Percentiles rank a stretch among this genome's conserved stretches.
These are phyloP conservation scores for Sepioteuthis lessoniana DNA, from an alignment of 2,888 invertebrate genomes.

Conservation along the genomic window DNA sequence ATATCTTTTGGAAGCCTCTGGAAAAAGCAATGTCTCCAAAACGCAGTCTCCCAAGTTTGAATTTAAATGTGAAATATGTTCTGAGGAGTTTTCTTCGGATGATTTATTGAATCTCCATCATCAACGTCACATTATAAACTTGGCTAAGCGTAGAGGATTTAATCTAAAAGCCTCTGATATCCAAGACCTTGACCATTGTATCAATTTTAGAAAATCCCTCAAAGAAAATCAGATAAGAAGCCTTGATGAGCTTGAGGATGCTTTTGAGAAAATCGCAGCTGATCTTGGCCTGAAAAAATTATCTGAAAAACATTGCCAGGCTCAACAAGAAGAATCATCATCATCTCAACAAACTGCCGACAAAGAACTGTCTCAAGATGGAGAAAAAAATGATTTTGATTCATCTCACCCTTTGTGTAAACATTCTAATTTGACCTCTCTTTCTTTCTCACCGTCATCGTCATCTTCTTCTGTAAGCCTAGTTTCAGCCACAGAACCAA, in stretches of 20 bases:
- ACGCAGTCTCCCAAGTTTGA: neutral
- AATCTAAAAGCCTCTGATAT: neutral
- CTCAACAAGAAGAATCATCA: neutral
- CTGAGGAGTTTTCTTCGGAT: neutral
- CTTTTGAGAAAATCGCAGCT: neutral
- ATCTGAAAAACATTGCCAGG: neutral
- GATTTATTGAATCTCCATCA: neutral
- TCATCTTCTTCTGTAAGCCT: neutral
- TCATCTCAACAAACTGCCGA: neutral
- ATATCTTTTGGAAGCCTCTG: neutral
- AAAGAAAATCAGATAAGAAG: neutral
- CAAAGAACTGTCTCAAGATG: neutral
- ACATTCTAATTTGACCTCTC: neutral
- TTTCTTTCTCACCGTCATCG: neutral
- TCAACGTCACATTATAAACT: neutral
- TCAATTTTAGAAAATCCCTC: neutral
- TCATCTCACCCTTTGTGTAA: no score
- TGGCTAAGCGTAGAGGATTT: neutral
- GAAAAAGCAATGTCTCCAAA: neutral
- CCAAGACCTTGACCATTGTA: neutral
- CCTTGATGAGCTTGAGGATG: neutral
- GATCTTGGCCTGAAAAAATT: neutral
- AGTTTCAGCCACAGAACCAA: neutral
- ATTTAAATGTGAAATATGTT: neutral
- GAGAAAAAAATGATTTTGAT: neutral